A percentile compares a stretch with the other conserved stretches of the same genome.
Evolutionary conservation across 2,113 vertebrate species (phyloP).

Genomic region (Tragulus kanchil): DNA sequence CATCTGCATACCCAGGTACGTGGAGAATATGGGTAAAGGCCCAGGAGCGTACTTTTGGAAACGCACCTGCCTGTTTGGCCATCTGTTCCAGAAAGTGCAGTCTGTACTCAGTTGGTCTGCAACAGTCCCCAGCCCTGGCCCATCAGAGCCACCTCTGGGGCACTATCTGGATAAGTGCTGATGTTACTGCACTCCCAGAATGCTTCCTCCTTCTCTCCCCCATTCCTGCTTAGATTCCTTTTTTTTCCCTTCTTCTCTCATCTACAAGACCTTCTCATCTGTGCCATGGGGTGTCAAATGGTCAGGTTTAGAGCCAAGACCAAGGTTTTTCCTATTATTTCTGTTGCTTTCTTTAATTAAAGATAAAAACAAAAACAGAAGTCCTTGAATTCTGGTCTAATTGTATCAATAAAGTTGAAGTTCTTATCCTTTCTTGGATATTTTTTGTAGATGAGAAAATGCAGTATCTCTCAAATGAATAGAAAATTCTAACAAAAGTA

Average conservation of each 20-base stretch:
- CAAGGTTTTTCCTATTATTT: neutral
- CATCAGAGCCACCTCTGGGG: neutral
- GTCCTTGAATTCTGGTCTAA: neutral
- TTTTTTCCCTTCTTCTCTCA: neutral
- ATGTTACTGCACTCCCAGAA: neutral
- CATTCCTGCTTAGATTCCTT: neutral
- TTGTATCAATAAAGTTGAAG: neutral
- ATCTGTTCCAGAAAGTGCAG: neutral
- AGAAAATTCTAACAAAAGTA: constrained; percentile 35
- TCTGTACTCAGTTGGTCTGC: neutral
- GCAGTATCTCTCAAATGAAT: neutral
- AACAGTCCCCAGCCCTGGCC: neutral
- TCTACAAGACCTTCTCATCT: neutral
- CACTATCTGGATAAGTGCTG: neutral
- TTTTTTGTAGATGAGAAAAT: neutral
- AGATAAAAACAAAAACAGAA: neutral
- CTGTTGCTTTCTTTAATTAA: neutral
- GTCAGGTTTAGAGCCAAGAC: neutral
- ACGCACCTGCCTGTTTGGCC: neutral
- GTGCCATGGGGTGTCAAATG: neutral
- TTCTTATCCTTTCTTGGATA: neutral
- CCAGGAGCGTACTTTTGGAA: neutral
- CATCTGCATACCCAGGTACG: constrained; percentile 57
- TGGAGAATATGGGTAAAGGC: neutral
- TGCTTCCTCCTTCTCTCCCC: neutral